Base-by-base conservation (phyloP, 2,888 invertebrate genomes). In the Sinodicranocentrus sp. region DNA sequence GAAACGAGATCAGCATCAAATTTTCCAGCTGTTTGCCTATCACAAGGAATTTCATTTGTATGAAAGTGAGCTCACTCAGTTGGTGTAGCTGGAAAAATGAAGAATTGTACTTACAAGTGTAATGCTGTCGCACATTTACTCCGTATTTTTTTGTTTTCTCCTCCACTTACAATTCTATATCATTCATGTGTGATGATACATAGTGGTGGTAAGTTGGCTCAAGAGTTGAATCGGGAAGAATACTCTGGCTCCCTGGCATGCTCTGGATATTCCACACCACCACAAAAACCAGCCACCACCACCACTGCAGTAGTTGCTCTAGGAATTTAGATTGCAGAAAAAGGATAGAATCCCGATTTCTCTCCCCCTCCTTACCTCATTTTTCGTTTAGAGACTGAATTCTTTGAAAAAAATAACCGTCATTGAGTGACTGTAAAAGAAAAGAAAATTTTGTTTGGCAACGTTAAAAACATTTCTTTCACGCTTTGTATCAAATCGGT, bases 1-100 rank as follows among this genome's bases (percentile, higher is more conserved):
- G 70, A 63, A 71, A 79, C 79, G 71, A 79, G 79, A 79, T 79
- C 79, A 71, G 79, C 79, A 79, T 79, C 71, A 79, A 79, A 79
- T 79, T 79, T 79, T 79, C 79, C 79, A 79, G 79, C 79, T 79
- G 79, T 79, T 79, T 63, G 79, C 71, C 63, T 79, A 63, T 43
- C 71, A 63, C 39, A 70, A 61, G 43, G 61, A 65, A 59, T 61
- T 25, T 54, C 39, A 23, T 68, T 26, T 67, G 10, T 48, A n/a
- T n/a, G n/a, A n/a, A n/a, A n/a, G n/a, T n/a, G n/a, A n/a, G n/a
- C n/a, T n/a, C n/a, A n/a, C n/a, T n/a, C n/a, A n/a, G n/a, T n/a
- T n/a, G n/a, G 2, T 13, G 6, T 33, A 48, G 17, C 15, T 67
- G 59, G 43, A 63, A 39, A 79, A 79, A 78, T 78, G 78, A 78